phyloP scores from a whole-genome alignment of 2,113 vertebrate species.

The Lepidothrix coronata region DNA sequence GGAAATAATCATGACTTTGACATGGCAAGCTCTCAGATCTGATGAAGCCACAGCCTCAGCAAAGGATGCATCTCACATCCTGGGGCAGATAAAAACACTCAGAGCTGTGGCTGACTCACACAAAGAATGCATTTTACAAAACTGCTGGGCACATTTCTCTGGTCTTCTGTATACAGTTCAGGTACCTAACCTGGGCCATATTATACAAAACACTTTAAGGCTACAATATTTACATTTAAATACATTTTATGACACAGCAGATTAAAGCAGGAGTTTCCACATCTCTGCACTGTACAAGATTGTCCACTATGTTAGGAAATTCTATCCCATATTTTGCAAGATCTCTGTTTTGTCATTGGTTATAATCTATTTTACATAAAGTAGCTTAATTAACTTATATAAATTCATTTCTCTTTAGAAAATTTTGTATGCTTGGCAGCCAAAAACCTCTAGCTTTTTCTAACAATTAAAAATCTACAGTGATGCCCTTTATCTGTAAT shows the following conservation, averaged over 20 bases:
- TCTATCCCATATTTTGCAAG: not conserved
- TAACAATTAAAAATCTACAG: not conserved
- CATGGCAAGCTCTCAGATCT: not conserved
- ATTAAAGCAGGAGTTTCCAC: not conserved
- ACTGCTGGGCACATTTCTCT: accelerated
- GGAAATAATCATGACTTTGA: not conserved
- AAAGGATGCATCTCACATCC: not conserved
- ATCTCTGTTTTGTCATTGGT: not conserved
- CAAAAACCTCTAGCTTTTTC: not conserved
- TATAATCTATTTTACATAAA: not conserved
- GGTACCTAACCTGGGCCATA: not conserved
- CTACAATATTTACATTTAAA: not conserved
- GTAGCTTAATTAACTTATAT: not conserved
- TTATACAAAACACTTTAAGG: not conserved
- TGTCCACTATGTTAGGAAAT: not conserved
- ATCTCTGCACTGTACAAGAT: not conserved
- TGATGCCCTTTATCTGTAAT: not conserved
- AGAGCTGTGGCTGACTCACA: not conserved
- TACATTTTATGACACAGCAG: not conserved
- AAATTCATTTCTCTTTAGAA: not conserved
- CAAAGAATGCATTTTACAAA: not conserved
- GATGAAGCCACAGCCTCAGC: not conserved
- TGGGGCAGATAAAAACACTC: not conserved
- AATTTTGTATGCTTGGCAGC: not conserved
- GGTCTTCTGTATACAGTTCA: not conserved